Evolutionary conservation across 2,113 vertebrate genomes (phyloP), one percentile per base, ranked within the genome.

Genomic region (Dicentrarchus labrax): DNA sequence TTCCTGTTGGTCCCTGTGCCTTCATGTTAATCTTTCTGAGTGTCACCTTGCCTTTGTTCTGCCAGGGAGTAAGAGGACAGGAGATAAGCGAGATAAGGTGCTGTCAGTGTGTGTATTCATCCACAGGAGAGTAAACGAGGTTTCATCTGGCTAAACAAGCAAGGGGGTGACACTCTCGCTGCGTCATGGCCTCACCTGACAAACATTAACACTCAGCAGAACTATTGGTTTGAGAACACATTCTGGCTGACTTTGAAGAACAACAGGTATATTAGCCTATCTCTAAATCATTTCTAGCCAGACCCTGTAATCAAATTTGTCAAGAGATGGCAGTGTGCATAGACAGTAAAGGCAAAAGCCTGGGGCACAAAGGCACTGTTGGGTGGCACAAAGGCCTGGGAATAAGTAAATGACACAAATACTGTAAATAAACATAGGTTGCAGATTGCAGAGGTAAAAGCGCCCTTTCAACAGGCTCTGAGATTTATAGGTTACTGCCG

Each of bases 61-160:
- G 68, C 45, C 60, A n/a, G 80, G 45, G 47, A 80, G 51, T 7
- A 6, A 59, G 77, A 69, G 72, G 68, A 87, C 65, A 6, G 78
- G 38, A 54, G 77, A 89, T 87, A 69, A 85, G 83, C 8, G 17
- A 64, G 83, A 86, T 84, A 78, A 85, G 77, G 48, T 62, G 59
- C 57, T 21, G 56, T 83, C 83, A 47, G 51, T 73, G 70, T 50
- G 74, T 59, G 77, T 69, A 53, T 84, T 84, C 80, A 78, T 75
- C 83, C 68, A 13, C 59, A 7, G 57, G 76, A 62, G 78, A 87
- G 61, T 67, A 73, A 78, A 86, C 13, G 16, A 78, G 68, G 73
- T 68, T 80, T 89, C 72, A 80, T 70, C 36, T 21, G 69, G 69
- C 64, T 85, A 85, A 92, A 91, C 90, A 92, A 86, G 73, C 78